Evolutionary conservation across 2,113 vertebrate species (phyloP), one percentile per base, ranked within the genome.

Genomic region (Ptyas mucosa): DNA sequence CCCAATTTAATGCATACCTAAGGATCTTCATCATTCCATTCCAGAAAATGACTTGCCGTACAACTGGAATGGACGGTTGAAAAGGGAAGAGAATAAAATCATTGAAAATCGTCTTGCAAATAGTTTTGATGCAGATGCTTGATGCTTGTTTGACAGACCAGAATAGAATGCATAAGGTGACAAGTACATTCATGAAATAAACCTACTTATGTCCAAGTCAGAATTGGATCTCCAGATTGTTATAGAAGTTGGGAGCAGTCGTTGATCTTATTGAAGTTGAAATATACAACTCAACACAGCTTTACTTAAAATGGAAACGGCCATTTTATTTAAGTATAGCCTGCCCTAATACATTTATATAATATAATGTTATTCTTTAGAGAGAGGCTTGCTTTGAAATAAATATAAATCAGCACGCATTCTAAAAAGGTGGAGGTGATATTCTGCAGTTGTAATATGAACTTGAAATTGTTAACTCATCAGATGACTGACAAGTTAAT

Each of bases 1-100:
- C 95, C 93, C 91, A 88, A 90, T 92, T 92, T n/a, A 49, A 92
- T 51, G 29, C 75, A 43, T 93, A 87, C 54, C 89, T 64, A 89
- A 93, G 55, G 49, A 54, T 87, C 89, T 86, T 54, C 39, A 24
- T 52, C 89, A 90, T 87, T 90, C 93, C 46, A 93, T 87, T 90
- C 85, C 43, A 61, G 92, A 90, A 93, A 90, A 93, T 85, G 92
- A 43, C 21, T 90, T 46, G 75, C 20, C 54, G 23, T 86, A 90
- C 20, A 55, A 43, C 75, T 52, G 57, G 75, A n/a, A 85, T 85
- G 43, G 26, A 29, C 4, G 24, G 43, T 26, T 39, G 55, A 93
- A 89, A 92, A 58, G 21, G 54, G 23, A 90, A 46, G 29, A 86
- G 88, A 90, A 55, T 2, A 57, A 46, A 90, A 86, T 86, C 43